These are phyloP conservation scores for Enteromius unitaeniatus DNA, from an alignment of 2,797 vertebrate species.

Conservation along the genomic window DNA sequence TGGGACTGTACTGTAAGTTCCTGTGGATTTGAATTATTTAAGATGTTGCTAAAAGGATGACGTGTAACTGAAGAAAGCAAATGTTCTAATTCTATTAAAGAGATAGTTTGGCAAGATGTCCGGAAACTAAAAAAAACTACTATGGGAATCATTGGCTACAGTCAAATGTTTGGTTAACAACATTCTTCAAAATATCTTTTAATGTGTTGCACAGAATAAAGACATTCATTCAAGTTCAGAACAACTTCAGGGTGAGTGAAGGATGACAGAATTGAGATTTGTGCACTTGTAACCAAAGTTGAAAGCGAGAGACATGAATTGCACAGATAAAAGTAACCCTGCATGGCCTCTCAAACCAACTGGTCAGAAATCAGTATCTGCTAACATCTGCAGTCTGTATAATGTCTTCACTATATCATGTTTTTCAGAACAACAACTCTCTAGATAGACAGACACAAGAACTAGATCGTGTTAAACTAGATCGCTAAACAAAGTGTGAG, in stretches of 20 bases:
- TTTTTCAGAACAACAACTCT: not conserved
- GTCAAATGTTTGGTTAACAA: not conserved
- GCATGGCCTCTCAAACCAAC: too few relatives aligned
- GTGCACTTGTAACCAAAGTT: not conserved
- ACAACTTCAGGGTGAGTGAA: not conserved
- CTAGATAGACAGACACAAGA: not conserved
- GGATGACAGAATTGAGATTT: not conserved
- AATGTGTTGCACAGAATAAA: not conserved
- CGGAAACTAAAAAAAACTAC: not conserved
- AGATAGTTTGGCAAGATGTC: too few relatives aligned
- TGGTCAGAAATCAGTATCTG: not conserved
- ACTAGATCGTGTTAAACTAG: not conserved
- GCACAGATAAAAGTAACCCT: not conserved
- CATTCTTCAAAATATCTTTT: not conserved
- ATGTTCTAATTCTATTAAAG: not conserved
- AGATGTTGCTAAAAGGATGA: not conserved
- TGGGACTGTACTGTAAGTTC: not conserved
- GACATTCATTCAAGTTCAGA: not conserved
- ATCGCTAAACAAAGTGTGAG: conserved; percentile 1
- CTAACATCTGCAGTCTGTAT: not conserved
- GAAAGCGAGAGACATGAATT: not conserved
- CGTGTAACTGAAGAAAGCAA: not conserved
- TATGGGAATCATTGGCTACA: not conserved
- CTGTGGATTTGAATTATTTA: conserved; percentile 11
- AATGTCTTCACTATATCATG: not conserved